Percentiles rank a stretch among this genome's conserved stretches.
These are phyloP conservation scores for Drosophila meridiana DNA, from an alignment of 2,888 invertebrate species.

Conservation along the genomic window DNA sequence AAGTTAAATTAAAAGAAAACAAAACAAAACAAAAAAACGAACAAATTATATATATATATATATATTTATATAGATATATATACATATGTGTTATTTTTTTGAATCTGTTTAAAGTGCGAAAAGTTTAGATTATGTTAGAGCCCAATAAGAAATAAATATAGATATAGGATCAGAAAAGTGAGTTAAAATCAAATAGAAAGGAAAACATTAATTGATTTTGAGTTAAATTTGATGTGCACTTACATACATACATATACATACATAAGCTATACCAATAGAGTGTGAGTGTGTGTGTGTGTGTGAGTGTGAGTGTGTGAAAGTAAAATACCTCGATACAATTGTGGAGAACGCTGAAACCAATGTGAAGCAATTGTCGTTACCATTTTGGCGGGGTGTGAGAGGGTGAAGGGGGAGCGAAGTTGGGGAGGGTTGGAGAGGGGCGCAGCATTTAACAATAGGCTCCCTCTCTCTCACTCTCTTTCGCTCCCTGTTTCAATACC, in stretches of 20 bases:
- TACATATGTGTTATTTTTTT: not conserved
- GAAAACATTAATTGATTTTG: slow-evolving; percentile 7
- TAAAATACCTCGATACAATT: slow-evolving; percentile 71
- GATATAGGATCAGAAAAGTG: not conserved
- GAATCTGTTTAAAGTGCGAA: slow-evolving; percentile 6
- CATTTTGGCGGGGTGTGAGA: not conserved
- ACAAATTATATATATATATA: not conserved
- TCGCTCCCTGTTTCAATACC: not conserved
- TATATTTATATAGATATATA: not conserved
- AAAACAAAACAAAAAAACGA: not conserved
- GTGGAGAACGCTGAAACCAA: slow-evolving; percentile 70
- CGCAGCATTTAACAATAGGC: not conserved
- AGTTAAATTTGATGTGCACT: slow-evolving; percentile 7
- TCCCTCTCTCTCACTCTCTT: slow-evolving; percentile 5
- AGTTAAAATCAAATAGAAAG: not conserved
- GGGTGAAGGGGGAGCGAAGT: slow-evolving; percentile 23
- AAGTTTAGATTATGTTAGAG: not conserved
- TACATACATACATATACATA: not conserved
- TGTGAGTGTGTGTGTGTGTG: slow-evolving; percentile 21
- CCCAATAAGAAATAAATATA: not conserved
- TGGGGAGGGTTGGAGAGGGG: slow-evolving; percentile 6
- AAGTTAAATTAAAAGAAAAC: not conserved
- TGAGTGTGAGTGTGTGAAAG: slow-evolving; percentile 19
- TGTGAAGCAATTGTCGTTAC: slow-evolving; percentile 71
- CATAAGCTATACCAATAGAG: slow-evolving; percentile 1